These are phyloP conservation scores for Lasioglossum oenotherae DNA, from an alignment of 2,888 invertebrate genomes.

Conservation along the genomic window DNA sequence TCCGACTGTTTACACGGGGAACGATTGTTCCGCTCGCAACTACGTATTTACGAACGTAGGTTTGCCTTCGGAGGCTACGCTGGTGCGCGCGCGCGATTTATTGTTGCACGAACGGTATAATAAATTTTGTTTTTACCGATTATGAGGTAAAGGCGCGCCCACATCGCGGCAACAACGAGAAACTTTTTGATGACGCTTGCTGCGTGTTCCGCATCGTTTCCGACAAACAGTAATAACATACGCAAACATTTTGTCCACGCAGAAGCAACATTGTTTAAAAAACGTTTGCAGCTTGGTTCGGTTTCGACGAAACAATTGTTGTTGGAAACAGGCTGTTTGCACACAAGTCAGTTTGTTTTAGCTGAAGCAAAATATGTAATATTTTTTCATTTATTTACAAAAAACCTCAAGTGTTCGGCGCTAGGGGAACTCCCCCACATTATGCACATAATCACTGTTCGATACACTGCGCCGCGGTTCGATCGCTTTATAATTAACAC, in stretches of 20 bases:
- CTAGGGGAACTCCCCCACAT: accelerated
- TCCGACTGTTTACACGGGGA: background rate
- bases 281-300: background rate
- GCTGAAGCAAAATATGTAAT: background rate
- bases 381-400: background rate
- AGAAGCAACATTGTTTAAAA: background rate
- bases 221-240: background rate
- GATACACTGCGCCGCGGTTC: background rate
- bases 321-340: background rate
- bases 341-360: background rate
- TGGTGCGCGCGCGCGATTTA: background rate
- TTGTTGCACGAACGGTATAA: background rate
- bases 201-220: background rate
- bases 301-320: background rate
- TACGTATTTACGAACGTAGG: background rate
- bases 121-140: background rate
- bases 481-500: slow-evolving; percentile 1
- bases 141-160: background rate
- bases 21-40: background rate
- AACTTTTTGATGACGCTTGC: background rate
- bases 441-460: background rate
- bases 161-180: background rate
- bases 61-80: background rate
- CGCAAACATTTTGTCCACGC: background rate
- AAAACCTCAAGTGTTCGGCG: background rate